Percentiles rank a stretch among this genome's conserved stretches.
Conservation (phyloP, 2,888 invertebrate species). For the Abrostola tripartita region DNA sequence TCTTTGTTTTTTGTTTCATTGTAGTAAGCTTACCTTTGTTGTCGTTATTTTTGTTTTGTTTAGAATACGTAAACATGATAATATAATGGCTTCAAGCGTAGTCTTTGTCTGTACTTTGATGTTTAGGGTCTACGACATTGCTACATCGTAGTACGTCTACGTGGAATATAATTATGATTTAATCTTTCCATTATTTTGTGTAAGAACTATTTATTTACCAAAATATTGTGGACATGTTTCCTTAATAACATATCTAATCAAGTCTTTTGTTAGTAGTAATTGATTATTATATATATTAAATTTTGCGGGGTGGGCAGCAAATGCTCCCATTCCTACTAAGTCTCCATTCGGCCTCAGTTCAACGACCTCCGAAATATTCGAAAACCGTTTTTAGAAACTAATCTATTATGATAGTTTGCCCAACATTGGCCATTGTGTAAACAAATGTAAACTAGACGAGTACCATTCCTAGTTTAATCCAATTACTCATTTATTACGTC, state of each 20-base stretch:
- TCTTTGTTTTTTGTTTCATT: slow-evolving; percentile 42
- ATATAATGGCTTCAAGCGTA: slow-evolving; percentile 23
- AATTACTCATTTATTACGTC: slow-evolving; percentile 43
- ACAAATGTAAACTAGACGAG: neutral
- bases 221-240: too few species aligned
- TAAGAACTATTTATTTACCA: neutral
- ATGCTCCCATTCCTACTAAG: neutral
- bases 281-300: neutral
- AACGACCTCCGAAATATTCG: neutral
- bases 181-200: neutral
- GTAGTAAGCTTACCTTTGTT: slow-evolving; percentile 17
- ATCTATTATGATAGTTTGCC: neutral
- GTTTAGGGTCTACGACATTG: slow-evolving; percentile 27
- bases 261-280: neutral
- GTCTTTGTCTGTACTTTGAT: slow-evolving; percentile 16
- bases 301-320: too few species aligned
- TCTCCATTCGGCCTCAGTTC: neutral
- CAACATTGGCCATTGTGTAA: slow-evolving; percentile 7
- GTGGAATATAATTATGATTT: neutral
- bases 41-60: slow-evolving; percentile 33
- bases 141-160: slow-evolving; percentile 37
- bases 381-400: neutral
- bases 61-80: slow-evolving; percentile 50
- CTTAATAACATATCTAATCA: too few species aligned
- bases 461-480: slow-evolving; percentile 6